A percentile compares a stretch with the other conserved stretches of the same genome.
Evolutionary conservation across 2,797 vertebrate genomes (phyloP).

Genomic region (Adelosebastes latens): DNA sequence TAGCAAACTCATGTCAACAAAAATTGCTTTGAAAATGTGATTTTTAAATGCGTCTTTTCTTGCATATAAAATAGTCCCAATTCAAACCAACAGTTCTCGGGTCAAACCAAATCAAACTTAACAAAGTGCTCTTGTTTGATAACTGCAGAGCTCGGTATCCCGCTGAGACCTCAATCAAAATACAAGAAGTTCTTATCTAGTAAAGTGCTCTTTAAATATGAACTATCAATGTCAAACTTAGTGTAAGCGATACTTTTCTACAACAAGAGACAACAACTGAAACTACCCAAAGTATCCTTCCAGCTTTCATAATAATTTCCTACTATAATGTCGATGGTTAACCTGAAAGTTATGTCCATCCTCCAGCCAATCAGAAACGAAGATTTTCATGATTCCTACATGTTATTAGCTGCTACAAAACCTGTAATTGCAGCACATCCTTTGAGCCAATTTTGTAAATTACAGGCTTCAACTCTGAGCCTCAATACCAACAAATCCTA

Average conservation of each 20-base stretch:
- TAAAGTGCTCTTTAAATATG: background rate
- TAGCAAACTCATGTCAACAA: background rate
- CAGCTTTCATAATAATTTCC: background rate
- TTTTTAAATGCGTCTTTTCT: background rate
- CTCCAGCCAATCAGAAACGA: background rate
- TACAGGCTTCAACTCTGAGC: background rate
- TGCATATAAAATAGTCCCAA: background rate
- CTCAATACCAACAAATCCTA: background rate
- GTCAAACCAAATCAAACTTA: constrained; percentile 20
- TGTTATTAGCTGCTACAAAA: background rate
- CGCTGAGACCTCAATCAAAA: constrained; percentile 10
- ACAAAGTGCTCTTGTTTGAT: constrained; percentile 1
- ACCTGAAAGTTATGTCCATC: no score
- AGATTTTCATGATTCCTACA: background rate
- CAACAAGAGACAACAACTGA: background rate
- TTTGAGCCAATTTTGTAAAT: background rate
- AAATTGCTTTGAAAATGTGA: background rate
- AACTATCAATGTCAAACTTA: background rate
- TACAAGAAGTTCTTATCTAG: background rate
- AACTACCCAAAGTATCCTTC: background rate
- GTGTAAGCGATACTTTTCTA: background rate
- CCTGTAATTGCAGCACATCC: background rate
- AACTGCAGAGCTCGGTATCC: background rate
- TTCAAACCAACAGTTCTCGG: background rate
- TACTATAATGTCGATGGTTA: no score